Conservation (phyloP, 2,888 invertebrate genomes). For the Agrilus biguttatus region DNA sequence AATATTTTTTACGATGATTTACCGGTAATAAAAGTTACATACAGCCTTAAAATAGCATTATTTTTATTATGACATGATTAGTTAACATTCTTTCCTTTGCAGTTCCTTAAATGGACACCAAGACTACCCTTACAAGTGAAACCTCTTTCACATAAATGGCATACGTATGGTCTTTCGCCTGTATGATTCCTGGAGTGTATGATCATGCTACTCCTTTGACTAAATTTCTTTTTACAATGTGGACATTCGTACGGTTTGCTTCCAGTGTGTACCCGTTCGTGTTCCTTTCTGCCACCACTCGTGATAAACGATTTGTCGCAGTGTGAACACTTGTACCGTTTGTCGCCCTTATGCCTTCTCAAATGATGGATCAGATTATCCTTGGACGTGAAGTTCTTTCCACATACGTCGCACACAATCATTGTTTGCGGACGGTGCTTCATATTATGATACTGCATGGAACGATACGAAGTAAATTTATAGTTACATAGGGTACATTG, state of each 20-base stretch:
- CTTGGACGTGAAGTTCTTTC: slow-evolving; percentile 22
- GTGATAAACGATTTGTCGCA: slow-evolving; percentile 26
- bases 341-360: slow-evolving; percentile 24
- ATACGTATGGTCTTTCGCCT: slow-evolving; percentile 42
- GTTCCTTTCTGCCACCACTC: slow-evolving; percentile 35
- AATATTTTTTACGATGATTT: too few species aligned
- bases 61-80: too few species aligned
- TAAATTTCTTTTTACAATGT: slow-evolving; percentile 44
- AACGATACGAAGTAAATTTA: slow-evolving; percentile 19
- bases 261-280: slow-evolving; percentile 46
- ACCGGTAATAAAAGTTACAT: too few species aligned
- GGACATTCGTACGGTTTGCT: slow-evolving; percentile 46
- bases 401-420: slow-evolving; percentile 25
- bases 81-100: slow-evolving; percentile 9
- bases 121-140: slow-evolving; percentile 45
- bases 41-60: too few species aligned
- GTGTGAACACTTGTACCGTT: slow-evolving; percentile 22
- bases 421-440: slow-evolving; percentile 24
- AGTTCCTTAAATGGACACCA: slow-evolving; percentile 41
- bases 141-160: slow-evolving; percentile 39
- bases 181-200: slow-evolving; percentile 47
- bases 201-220: slow-evolving; percentile 42
- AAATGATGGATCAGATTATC: slow-evolving; percentile 23
- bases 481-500: slow-evolving; percentile 22
- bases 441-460: slow-evolving; percentile 36